Conservation (phyloP, 2,797 vertebrate species). For the Crax fasciolata region DNA sequence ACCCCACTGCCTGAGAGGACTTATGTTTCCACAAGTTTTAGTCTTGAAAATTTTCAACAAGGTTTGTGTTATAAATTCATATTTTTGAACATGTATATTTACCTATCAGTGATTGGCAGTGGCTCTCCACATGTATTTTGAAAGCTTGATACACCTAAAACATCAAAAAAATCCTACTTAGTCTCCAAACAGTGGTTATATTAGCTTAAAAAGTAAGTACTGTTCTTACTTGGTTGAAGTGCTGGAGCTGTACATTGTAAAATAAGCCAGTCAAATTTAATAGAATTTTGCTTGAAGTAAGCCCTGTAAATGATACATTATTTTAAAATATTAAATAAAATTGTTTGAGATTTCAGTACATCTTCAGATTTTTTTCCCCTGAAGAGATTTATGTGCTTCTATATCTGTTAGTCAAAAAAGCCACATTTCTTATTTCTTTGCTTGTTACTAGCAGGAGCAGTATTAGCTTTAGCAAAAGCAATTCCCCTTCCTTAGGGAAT, state of each 20-base stretch:
- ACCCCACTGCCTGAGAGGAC: not conserved
- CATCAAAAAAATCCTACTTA: slow-evolving; percentile 7
- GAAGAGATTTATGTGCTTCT: not conserved
- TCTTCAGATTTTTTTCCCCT: not conserved
- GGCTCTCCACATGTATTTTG: slow-evolving; percentile 88
- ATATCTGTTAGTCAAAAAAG: not conserved
- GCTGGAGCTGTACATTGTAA: slow-evolving; percentile 89
- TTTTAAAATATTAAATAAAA: not conserved
- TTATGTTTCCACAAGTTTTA: not conserved
- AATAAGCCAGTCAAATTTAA: slow-evolving; percentile 90
- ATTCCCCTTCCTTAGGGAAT: accelerated
- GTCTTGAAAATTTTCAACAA: not conserved
- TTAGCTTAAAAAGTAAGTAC: not conserved
- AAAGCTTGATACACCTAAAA: slow-evolving; percentile 95
- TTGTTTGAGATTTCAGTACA: not conserved
- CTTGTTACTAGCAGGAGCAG: not conserved
- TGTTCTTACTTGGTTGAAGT: slow-evolving; percentile 91
- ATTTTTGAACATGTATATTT: slow-evolving; percentile 52
- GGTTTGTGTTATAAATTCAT: not conserved
- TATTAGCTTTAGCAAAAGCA: not conserved
- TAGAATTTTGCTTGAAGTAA: slow-evolving; percentile 86
- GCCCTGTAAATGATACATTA: slow-evolving; percentile 82
- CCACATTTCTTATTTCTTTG: not conserved
- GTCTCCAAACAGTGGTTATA: not conserved
- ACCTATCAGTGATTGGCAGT: slow-evolving; percentile 90